These are phyloP conservation scores for Hemiscyllium ocellatum DNA, from an alignment of 2,113 vertebrate genomes.

Conservation along the genomic window DNA sequence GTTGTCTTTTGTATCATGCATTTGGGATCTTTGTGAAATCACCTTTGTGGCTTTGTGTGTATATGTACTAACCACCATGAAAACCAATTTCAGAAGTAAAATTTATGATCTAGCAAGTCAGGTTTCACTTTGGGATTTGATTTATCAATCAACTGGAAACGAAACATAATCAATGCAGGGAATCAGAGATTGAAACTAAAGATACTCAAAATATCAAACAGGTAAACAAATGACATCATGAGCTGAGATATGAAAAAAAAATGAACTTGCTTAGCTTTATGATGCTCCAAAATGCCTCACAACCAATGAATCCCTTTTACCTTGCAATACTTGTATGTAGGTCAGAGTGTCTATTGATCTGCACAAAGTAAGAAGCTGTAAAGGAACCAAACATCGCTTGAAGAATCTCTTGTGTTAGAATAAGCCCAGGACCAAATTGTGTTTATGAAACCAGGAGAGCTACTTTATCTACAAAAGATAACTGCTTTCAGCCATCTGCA, in stretches of 20 bases:
- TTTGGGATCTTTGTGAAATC: too few species aligned
- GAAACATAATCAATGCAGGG: too few species aligned
- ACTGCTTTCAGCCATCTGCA: neutral
- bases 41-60: too few species aligned
- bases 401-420: neutral
- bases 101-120: too few species aligned
- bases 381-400: neutral
- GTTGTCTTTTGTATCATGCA: too few species aligned
- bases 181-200: too few species aligned
- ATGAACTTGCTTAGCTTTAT: neutral
- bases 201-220: too few species aligned
- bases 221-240: neutral
- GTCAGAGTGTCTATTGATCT: neutral
- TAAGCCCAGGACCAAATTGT: neutral
- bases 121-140: too few species aligned
- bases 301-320: neutral
- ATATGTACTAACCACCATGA: too few species aligned
- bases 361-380: neutral
- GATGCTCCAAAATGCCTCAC: neutral
- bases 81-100: too few species aligned
- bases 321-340: neutral
- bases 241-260: neutral
- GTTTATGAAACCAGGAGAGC: neutral
- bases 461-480: neutral
- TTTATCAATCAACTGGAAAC: too few species aligned